Evolutionary conservation across 1,140 invertebrate species (phyloP).

Genomic region (Lepidurus apus): DNA sequence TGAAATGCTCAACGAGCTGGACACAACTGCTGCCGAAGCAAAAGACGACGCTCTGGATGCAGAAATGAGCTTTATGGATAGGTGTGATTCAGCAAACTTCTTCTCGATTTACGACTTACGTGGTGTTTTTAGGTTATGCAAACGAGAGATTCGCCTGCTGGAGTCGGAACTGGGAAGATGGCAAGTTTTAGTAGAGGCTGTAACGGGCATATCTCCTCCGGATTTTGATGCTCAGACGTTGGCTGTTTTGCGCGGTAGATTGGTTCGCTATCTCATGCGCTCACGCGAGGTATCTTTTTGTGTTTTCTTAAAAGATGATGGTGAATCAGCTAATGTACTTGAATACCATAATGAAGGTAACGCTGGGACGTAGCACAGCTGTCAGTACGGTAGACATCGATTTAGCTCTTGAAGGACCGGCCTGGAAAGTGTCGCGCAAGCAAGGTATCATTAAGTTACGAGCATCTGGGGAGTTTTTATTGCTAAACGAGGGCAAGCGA

Average conservation of each 20-base stretch:
- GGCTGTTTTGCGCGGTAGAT: constrained; percentile 82
- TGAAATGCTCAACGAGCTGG: constrained; percentile 77
- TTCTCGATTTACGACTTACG: neutral
- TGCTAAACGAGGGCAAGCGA: constrained; percentile 91
- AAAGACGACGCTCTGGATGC: constrained; percentile 65
- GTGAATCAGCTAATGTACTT: neutral
- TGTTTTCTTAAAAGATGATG: neutral
- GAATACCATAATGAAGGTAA: constrained; percentile 58
- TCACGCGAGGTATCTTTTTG: constrained; percentile 73
- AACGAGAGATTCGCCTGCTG: constrained; percentile 76
- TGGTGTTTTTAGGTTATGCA: constrained; percentile 53
- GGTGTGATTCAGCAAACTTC: constrained; percentile 45
- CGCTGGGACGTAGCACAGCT: constrained; percentile 80
- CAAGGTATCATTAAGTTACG: constrained; percentile 84
- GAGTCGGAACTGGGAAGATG: constrained; percentile 85
- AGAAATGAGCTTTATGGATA: constrained; percentile 62
- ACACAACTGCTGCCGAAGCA: constrained; percentile 63
- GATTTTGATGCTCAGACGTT: constrained; percentile 88
- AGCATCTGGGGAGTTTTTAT: constrained; percentile 88
- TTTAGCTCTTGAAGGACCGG: constrained; percentile 82
- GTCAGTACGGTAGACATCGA: constrained; percentile 91
- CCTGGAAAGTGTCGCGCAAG: constrained; percentile 74
- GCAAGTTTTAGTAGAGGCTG: constrained; percentile 89
- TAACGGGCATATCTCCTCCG: constrained; percentile 68
- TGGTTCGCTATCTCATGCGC: constrained; percentile 90